Evolutionary conservation across 2,113 vertebrate genomes (phyloP).

Genomic region (Cebidichthys violaceus): DNA sequence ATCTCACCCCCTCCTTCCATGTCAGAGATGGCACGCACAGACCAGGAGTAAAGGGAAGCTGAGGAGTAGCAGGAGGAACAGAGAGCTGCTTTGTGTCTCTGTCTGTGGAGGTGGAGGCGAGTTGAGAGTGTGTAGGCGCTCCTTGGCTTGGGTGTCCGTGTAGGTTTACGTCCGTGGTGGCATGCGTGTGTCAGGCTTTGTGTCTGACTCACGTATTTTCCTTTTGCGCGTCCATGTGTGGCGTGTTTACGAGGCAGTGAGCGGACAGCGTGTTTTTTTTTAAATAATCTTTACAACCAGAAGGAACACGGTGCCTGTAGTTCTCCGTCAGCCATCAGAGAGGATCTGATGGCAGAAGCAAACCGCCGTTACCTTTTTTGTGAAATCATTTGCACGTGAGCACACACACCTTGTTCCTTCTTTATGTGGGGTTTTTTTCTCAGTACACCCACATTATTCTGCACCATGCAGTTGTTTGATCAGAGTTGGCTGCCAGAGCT

Average conservation of each 20-base stretch:
- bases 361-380: slow-evolving; percentile 38
- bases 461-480: slow-evolving; percentile 48
- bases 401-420: slow-evolving; percentile 30
- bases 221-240: background rate
- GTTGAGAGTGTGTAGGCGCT: slow-evolving; percentile 35
- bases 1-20: slow-evolving; percentile 33
- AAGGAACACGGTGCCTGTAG: slow-evolving; percentile 4
- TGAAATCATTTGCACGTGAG: slow-evolving; percentile 24
- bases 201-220: slow-evolving; percentile 12
- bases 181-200: background rate
- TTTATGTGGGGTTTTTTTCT: slow-evolving; percentile 30
- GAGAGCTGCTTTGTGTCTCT: slow-evolving; percentile 58
- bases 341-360: slow-evolving; percentile 64
- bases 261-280: background rate
- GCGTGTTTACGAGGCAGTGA: background rate
- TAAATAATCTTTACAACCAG: slow-evolving; percentile 11
- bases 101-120: slow-evolving; percentile 55
- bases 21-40: slow-evolving; percentile 43
- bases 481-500: slow-evolving; percentile 27
- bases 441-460: slow-evolving; percentile 18
- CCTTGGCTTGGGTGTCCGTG: slow-evolving; percentile 10
- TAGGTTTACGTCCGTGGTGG: slow-evolving; percentile 40
- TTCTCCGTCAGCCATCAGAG: slow-evolving; percentile 33
- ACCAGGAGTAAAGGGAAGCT: slow-evolving; percentile 41
- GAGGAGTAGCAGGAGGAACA: slow-evolving; percentile 59